Evolutionary conservation across 1,140 invertebrate genomes (phyloP).

Genomic region (Pogonomyrmex barbatus): DNA sequence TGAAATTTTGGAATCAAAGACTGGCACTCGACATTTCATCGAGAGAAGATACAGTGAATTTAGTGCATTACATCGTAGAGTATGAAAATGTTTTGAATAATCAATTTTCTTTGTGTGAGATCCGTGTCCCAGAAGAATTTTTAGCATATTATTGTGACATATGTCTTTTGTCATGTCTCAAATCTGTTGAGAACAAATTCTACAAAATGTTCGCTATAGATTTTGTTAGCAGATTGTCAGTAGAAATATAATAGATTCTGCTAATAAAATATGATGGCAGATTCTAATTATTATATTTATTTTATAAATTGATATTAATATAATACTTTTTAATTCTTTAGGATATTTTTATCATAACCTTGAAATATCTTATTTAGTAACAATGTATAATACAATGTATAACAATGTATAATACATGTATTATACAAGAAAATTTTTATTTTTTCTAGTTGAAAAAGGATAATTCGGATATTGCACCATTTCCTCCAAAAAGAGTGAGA

Average conservation of each 20-base stretch:
- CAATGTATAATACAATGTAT: background rate
- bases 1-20: constrained; percentile 84
- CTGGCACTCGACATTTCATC: constrained; percentile 84
- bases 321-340: background rate
- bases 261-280: too few relatives aligned
- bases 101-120: too few relatives aligned
- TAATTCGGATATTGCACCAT: constrained; percentile 85
- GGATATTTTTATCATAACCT: background rate
- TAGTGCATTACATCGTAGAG: constrained; percentile 88
- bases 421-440: background rate
- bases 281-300: background rate
- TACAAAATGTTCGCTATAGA: too few relatives aligned
- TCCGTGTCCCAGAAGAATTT: background rate
- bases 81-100: constrained; percentile 72
- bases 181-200: too few relatives aligned
- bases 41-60: constrained; percentile 89
- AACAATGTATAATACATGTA: background rate
- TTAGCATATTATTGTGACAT: background rate
- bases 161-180: too few relatives aligned
- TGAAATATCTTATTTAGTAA: background rate
- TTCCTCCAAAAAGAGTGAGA: constrained; percentile 89
- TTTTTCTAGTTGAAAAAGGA: constrained; percentile 84
- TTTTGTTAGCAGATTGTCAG: too few relatives aligned
- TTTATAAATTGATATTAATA: background rate
- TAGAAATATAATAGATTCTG: too few relatives aligned